phyloP scores from a whole-genome alignment of 2,888 invertebrate species.

The Lithophane socia region DNA sequence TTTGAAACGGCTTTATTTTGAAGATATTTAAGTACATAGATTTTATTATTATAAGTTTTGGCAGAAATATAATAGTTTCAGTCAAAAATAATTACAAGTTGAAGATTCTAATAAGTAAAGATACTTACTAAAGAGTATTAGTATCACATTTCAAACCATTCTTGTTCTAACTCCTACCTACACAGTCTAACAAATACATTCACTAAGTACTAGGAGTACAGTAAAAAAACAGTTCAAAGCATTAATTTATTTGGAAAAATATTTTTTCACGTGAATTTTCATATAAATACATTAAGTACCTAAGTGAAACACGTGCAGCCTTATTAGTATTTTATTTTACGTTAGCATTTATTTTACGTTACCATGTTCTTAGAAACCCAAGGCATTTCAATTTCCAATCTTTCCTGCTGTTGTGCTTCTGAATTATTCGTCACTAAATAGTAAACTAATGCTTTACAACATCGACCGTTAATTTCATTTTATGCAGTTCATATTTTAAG shows the following conservation, averaged over 20 bases:
- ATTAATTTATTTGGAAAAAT: neutral
- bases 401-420: neutral
- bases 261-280: neutral
- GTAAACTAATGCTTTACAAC: conserved; percentile 3
- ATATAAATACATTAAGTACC: neutral
- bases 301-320: neutral
- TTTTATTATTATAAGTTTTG: neutral
- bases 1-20: neutral
- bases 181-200: neutral
- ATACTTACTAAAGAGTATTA: neutral
- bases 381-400: neutral
- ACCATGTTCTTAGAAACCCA: neutral
- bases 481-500: conserved; percentile 79
- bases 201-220: neutral
- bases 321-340: too few species aligned
- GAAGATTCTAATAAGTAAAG: neutral
- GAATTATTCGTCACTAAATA: neutral
- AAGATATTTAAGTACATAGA: neutral
- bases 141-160: neutral
- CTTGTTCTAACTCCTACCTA: neutral
- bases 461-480: conserved; percentile 33
- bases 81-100: neutral
- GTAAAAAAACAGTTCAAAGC: neutral
- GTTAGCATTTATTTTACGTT: too few species aligned
- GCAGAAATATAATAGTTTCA: neutral